phyloP scores from a whole-genome alignment of 1,140 invertebrate species.

The Pseudoatta argentina region DNA sequence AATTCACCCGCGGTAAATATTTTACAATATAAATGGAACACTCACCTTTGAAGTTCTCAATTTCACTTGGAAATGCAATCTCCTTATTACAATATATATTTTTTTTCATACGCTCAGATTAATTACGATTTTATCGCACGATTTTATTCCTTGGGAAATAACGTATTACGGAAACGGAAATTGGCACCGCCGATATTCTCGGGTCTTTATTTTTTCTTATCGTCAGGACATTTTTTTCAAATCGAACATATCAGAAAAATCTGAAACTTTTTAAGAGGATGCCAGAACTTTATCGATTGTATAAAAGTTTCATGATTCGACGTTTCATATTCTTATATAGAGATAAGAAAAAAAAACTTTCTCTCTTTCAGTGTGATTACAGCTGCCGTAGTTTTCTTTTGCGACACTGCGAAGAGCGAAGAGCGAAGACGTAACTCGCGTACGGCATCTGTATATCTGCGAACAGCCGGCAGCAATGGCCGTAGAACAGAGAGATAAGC shows the following conservation, averaged over 20 bases:
- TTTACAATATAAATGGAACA: slow-evolving; percentile 21
- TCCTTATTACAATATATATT: background rate
- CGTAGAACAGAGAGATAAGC: slow-evolving; percentile 39
- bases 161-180: background rate
- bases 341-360: background rate
- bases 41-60: background rate
- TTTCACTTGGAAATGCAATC: background rate
- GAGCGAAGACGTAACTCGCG: slow-evolving; percentile 20
- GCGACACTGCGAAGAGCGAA: background rate
- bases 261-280: background rate
- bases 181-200: background rate
- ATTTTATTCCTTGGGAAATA: background rate
- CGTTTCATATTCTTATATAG: background rate
- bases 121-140: background rate
- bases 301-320: background rate
- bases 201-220: background rate
- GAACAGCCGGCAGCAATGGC: slow-evolving; percentile 47
- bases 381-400: background rate
- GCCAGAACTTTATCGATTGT: background rate
- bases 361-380: slow-evolving; percentile 14
- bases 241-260: background rate
- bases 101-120: background rate
- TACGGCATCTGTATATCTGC: slow-evolving; percentile 24
- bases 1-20: slow-evolving; percentile 1
- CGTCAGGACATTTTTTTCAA: background rate